These are phyloP conservation scores for Agrilus planipennis DNA, from an alignment of 1,140 invertebrate genomes.

Conservation along the genomic window DNA sequence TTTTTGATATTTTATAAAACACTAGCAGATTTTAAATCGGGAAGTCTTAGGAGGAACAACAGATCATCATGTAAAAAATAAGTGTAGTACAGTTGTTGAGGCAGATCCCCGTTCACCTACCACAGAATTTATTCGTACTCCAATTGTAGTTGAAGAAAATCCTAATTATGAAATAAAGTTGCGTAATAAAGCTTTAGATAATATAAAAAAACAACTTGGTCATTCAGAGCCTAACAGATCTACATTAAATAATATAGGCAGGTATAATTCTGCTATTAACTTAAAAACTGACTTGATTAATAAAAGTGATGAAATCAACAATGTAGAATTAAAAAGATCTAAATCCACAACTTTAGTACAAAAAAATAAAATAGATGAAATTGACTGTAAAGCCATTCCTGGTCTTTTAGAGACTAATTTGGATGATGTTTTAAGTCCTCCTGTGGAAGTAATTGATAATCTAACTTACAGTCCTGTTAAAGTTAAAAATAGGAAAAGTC, in stretches of 20 bases:
- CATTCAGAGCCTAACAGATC: background rate
- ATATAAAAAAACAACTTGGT: constrained; percentile 12
- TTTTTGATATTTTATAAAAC: background rate
- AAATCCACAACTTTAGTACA: constrained; percentile 20
- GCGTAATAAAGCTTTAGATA: constrained; percentile 27
- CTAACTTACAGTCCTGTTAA: too few relatives aligned
- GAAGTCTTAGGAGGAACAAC: background rate
- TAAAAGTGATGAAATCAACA: too few relatives aligned
- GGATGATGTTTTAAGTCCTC: too few relatives aligned
- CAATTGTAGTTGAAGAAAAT: constrained; percentile 31
- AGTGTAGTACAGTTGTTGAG: constrained; percentile 13
- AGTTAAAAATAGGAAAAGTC: too few relatives aligned
- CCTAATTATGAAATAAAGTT: constrained; percentile 10
- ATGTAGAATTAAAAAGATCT: too few relatives aligned
- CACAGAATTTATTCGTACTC: constrained; percentile 35
- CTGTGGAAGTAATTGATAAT: too few relatives aligned
- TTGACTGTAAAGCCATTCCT: constrained; percentile 25
- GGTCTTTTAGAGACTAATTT: constrained; percentile 30
- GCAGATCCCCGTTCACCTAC: constrained; percentile 38
- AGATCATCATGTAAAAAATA: constrained; percentile 10
- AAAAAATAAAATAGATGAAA: constrained; percentile 12
- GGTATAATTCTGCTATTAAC: background rate
- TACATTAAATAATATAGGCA: background rate
- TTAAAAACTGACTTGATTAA: background rate
- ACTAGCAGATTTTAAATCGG: background rate